phyloP scores from a whole-genome alignment of 2,113 vertebrate genomes.

The Pionites leucogaster region DNA sequence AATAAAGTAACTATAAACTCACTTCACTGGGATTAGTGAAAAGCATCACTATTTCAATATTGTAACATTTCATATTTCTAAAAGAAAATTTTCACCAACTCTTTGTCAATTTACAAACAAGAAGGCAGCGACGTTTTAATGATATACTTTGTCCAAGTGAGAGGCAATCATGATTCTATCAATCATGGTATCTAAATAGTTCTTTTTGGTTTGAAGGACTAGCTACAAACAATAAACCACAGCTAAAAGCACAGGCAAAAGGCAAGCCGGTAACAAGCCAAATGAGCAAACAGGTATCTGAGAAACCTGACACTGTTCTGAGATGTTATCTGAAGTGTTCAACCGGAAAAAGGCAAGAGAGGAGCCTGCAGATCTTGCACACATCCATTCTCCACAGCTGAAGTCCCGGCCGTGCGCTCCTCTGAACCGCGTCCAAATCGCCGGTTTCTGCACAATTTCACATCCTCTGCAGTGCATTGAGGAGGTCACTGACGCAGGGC shows the following conservation, averaged over 20 bases:
- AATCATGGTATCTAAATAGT: not conserved
- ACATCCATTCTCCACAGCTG: accelerated
- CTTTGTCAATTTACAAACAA: not conserved
- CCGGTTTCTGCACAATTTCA: accelerated
- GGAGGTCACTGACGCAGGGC: not conserved
- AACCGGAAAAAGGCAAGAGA: not conserved
- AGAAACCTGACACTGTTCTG: accelerated
- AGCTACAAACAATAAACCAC: not conserved
- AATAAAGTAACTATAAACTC: not conserved
- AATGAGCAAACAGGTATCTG: not conserved
- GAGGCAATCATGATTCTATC: not conserved
- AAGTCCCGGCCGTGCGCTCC: accelerated
- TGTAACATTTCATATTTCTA: not conserved
- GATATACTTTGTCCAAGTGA: not conserved
- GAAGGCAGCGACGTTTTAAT: not conserved
- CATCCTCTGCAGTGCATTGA: accelerated
- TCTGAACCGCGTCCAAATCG: accelerated
- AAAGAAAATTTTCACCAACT: not conserved
- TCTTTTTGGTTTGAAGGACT: not conserved
- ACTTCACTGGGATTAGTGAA: not conserved
- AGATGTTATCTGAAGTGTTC: not conserved
- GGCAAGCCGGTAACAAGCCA: not conserved
- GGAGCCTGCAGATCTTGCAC: accelerated
- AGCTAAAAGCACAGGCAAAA: not conserved
- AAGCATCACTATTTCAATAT: not conserved